A percentile compares a stretch with the other conserved stretches of the same genome.
These are phyloP conservation scores for Clivina fossor DNA, from an alignment of 2,888 invertebrate species.

Conservation along the genomic window DNA sequence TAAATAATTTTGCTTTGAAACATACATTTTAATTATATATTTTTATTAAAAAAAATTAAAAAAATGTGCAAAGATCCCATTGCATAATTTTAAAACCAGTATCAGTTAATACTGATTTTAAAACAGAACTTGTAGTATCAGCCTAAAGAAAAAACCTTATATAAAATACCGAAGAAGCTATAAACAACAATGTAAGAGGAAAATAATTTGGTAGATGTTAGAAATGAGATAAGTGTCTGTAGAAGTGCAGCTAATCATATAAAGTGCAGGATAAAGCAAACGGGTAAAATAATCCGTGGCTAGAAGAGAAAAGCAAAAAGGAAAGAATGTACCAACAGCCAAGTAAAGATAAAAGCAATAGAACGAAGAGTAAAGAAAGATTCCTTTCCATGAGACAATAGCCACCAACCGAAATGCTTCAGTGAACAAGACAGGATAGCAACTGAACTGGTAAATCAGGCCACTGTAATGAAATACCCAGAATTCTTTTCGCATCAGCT, in stretches of 20 bases:
- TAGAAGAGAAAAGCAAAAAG: constrained; percentile 8
- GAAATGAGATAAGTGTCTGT: constrained; percentile 6
- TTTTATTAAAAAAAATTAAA: no score
- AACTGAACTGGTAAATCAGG: constrained; percentile 45
- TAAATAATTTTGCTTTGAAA: no score
- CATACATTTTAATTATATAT: no score
- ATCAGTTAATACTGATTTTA: no score
- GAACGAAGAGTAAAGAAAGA: constrained; percentile 21
- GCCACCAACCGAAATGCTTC: constrained; percentile 26
- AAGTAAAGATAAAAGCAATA: constrained; percentile 35
- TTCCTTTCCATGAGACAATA: constrained; percentile 31
- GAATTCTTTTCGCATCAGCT: constrained; percentile 39
- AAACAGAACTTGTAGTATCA: no score
- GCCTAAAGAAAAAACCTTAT: no score
- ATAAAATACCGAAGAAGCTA: no score
- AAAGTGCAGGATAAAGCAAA: constrained; percentile 8
- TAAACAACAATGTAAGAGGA: no score
- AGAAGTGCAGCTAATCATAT: background rate
- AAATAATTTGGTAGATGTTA: no score
- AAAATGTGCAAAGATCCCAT: no score
- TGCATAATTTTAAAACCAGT: no score
- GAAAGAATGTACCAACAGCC: constrained; percentile 22
- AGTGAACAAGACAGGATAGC: constrained; percentile 36
- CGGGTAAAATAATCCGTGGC: constrained; percentile 4
- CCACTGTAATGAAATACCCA: constrained; percentile 45